Evolutionary conservation across 2,888 invertebrate species (phyloP).

Genomic region (Drosophila mimica): DNA sequence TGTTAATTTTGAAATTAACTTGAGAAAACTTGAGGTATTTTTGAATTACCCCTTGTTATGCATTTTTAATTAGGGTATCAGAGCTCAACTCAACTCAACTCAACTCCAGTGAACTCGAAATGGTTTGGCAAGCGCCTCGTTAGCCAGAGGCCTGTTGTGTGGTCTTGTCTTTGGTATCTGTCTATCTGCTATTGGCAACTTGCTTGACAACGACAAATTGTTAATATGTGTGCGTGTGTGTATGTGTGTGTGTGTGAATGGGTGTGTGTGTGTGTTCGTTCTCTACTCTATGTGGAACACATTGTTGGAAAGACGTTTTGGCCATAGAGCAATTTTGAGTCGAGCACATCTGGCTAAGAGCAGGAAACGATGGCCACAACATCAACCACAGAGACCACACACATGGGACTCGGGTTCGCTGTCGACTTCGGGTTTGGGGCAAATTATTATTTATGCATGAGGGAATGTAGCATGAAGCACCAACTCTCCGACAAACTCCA

Average conservation of each 20-base stretch:
- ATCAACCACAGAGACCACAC: constrained; percentile 69
- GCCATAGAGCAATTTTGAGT: constrained; percentile 38
- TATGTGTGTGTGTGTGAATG: constrained; percentile 11
- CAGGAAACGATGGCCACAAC: constrained; percentile 46
- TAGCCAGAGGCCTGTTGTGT: constrained; percentile 50
- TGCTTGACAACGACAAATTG: constrained; percentile 50
- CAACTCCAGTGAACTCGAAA: constrained; percentile 47
- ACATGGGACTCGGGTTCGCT: constrained; percentile 53
- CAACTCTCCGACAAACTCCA: constrained; percentile 14
- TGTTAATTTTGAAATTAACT: not conserved
- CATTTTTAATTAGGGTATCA: constrained; percentile 12
- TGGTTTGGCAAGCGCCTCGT: constrained; percentile 52
- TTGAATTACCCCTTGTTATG: not conserved
- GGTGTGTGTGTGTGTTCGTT: constrained; percentile 6
- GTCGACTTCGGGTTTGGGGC: constrained; percentile 14
- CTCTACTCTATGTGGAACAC: constrained; percentile 52
- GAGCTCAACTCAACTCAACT: constrained; percentile 23
- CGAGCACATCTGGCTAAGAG: constrained; percentile 66
- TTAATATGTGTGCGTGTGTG: constrained; percentile 15
- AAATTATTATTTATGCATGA: constrained; percentile 69
- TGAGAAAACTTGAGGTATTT: not conserved
- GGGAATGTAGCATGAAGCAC: constrained; percentile 28
- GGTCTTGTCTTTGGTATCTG: constrained; percentile 36
- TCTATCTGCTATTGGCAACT: constrained; percentile 41
- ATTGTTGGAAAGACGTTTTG: constrained; percentile 46